A percentile compares a stretch with the other conserved stretches of the same genome.
phyloP scores from a whole-genome alignment of 1,140 invertebrate species.

The Oncopodura yosiiana region DNA sequence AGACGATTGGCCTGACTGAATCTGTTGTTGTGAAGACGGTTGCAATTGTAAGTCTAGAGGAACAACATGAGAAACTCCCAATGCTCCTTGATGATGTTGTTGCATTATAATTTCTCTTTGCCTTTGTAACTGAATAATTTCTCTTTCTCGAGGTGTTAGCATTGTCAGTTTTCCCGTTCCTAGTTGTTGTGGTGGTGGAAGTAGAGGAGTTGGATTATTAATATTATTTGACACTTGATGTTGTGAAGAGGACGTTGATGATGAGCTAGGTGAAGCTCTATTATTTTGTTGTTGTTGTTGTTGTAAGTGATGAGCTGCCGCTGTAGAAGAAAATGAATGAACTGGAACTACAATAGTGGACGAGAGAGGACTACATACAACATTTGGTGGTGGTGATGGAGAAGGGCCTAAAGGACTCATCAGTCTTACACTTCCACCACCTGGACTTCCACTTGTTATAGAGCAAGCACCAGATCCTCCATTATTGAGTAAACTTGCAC shows the following conservation, averaged over 20 bases:
- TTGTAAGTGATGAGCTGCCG: too few species aligned
- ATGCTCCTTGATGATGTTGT: conserved; percentile 36
- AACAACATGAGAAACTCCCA: conserved; percentile 35
- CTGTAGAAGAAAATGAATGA: conserved; percentile 1
- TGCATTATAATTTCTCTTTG: conserved; percentile 8
- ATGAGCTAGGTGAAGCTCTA: too few species aligned
- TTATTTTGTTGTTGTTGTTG: too few species aligned
- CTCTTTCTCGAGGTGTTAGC: not conserved
- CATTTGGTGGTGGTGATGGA: not conserved
- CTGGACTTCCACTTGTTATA: conserved; percentile 5
- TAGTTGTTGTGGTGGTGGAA: not conserved
- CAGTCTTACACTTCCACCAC: not conserved
- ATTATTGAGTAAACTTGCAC: too few species aligned
- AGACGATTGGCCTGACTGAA: too few species aligned
- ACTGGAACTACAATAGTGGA: conserved; percentile 3
- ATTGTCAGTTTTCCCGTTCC: not conserved
- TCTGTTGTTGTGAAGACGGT: too few species aligned
- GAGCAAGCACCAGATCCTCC: too few species aligned
- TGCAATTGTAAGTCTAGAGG: too few species aligned
- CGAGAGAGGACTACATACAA: too few species aligned
- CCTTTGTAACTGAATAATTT: not conserved
- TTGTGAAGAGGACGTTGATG: not conserved
- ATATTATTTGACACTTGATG: too few species aligned
- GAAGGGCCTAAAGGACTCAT: not conserved
- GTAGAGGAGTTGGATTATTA: too few species aligned